A percentile compares a stretch with the other conserved stretches of the same genome.
Evolutionary conservation across 2,888 invertebrate species (phyloP).

Genomic region (Ormyrus nitidulus): DNA sequence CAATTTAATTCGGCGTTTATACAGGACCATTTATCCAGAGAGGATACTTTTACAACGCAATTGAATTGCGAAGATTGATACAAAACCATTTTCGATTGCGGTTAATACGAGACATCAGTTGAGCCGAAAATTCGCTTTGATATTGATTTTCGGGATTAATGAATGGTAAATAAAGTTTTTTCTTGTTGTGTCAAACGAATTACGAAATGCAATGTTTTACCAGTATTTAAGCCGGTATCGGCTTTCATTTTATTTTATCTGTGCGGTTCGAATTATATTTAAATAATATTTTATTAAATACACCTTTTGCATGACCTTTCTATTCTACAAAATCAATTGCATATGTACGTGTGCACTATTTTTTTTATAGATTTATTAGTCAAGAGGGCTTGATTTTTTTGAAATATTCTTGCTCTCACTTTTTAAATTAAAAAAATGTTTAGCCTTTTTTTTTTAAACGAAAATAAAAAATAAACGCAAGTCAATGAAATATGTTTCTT

Average conservation of each 20-base stretch:
- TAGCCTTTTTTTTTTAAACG: no score
- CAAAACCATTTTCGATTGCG: constrained; percentile 28
- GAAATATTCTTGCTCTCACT: no score
- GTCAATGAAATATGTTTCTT: no score
- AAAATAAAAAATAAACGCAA: no score
- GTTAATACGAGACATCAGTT: constrained; percentile 14
- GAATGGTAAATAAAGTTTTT: constrained; percentile 19
- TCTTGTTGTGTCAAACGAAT: not conserved
- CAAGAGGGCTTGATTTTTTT: no score
- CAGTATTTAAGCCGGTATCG: not conserved
- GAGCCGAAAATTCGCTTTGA: constrained; percentile 3
- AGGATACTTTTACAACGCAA: constrained; percentile 1
- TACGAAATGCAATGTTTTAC: not conserved
- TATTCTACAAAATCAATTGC: not conserved
- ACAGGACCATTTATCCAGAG: no score
- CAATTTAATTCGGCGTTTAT: no score
- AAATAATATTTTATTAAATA: not conserved
- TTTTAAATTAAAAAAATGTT: no score
- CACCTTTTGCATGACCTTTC: not conserved
- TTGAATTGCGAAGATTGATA: constrained; percentile 37
- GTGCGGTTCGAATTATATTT: not conserved
- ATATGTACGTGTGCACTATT: no score
- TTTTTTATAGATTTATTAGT: no score
- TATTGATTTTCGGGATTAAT: constrained; percentile 27
- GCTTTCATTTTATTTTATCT: not conserved